Base-by-base conservation (phyloP, 2,888 invertebrate species). In the Xestia xanthographa region DNA sequence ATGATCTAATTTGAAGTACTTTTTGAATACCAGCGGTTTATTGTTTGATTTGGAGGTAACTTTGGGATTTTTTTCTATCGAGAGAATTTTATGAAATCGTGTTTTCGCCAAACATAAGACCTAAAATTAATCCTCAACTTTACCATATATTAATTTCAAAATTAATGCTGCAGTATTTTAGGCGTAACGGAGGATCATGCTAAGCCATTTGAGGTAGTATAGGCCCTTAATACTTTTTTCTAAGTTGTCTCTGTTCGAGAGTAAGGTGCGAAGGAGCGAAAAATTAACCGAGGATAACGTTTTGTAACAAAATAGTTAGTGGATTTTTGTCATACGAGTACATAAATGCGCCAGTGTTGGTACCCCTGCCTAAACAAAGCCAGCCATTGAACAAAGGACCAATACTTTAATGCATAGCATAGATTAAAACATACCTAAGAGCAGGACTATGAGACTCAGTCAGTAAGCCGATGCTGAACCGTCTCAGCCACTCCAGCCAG, bases 361-460 rank as follows among this genome's bases (percentile, higher is more conserved):
- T 0, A 45, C 14, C 43, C 14, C 5, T 45, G 5, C 45, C 45
- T n/a, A 3, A 0, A n/a, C n/a, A n/a, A n/a, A n/a, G n/a, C n/a
- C n/a, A 50, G n/a, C 50, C 50, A n/a, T 56, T 56, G 56, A 26
- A 56, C 14, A 26, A 56, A 56, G 2, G 26, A 5, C 12, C 14
- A 14, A 26, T 26, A 56, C 26, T 56, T 6, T 5, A 56, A 48
- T 17, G 45, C 45, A 14, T 4, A 43, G 0, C n/a, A 53, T 53
- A 8, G 48, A 53, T 5, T n/a, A 48, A 48, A 48, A 48, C 48
- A 48, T 53, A 63, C 97, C 97, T 97, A 41, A 99, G 95, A 0
- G 99, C 99, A 11, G 99, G 99, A 50, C 99, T 99, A 4, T 99
- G 99, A 0, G 99, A 99, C 92, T 99, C 99, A 86, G 99, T 99